Percentiles rank a stretch among this genome's conserved stretches.
phyloP scores from a whole-genome alignment of 2,113 vertebrate species.

The Forbesichthys agassizii region DNA sequence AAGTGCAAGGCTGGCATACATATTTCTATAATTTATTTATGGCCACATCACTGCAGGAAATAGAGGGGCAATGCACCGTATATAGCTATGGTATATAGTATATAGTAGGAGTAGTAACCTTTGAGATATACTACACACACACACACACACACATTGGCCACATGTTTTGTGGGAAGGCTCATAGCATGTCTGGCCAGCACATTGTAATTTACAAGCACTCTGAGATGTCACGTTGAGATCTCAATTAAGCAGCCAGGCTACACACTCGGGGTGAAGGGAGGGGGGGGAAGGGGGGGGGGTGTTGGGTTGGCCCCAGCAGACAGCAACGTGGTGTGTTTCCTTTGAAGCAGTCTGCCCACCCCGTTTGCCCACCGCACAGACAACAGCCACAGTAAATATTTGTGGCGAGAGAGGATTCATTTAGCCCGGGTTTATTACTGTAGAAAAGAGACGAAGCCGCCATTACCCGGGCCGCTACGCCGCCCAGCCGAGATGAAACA shows the following conservation, averaged over 20 bases:
- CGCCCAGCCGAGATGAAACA: slow-evolving; percentile 11
- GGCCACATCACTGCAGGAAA: slow-evolving; percentile 17
- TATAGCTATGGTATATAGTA: neutral
- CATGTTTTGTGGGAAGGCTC: slow-evolving; percentile 56
- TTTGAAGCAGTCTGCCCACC: slow-evolving; percentile 29
- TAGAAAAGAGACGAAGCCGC: slow-evolving; percentile 67
- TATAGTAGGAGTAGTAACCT: neutral
- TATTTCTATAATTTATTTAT: slow-evolving; percentile 13
- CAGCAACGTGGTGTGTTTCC: slow-evolving; percentile 44
- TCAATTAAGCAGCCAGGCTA: slow-evolving; percentile 74
- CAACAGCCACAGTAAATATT: slow-evolving; percentile 77
- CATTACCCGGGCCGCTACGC: slow-evolving; percentile 46
- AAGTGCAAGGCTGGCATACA: slow-evolving; percentile 4
- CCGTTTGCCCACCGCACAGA: slow-evolving; percentile 53
- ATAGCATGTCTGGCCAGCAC: slow-evolving; percentile 69
- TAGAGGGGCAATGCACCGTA: neutral
- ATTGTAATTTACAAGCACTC: slow-evolving; percentile 77
- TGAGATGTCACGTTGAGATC: slow-evolving; percentile 76
- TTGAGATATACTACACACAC: slow-evolving; percentile 14
- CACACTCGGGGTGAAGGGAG: slow-evolving; percentile 54
- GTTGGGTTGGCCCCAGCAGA: slow-evolving; percentile 59
- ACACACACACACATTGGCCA: slow-evolving; percentile 30
- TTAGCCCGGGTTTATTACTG: slow-evolving; percentile 64
- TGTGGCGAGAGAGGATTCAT: slow-evolving; percentile 72
- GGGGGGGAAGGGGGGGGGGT: no score